phyloP scores from a whole-genome alignment of 2,888 invertebrate genomes.

The Poecilus cupreus region DNA sequence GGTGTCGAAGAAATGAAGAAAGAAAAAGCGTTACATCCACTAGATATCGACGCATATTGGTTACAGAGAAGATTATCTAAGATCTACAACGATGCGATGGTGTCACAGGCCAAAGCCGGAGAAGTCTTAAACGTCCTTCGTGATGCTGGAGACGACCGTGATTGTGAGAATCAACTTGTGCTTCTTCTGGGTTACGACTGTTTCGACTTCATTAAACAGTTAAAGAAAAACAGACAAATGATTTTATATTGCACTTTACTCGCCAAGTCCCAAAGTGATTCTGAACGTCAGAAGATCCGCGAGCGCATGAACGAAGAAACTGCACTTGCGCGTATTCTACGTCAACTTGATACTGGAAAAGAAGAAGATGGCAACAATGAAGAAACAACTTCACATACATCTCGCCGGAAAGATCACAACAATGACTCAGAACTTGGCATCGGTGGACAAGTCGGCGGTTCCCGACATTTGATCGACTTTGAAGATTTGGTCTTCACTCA shows the following conservation, averaged over 20 bases:
- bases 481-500: conserved; percentile 95
- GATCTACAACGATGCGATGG: conserved; percentile 97
- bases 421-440: conserved; percentile 71
- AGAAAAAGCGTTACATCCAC: conserved; percentile 88
- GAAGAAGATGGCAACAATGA: conserved; percentile 77
- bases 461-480: conserved; percentile 87
- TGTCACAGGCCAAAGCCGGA: conserved; percentile 91
- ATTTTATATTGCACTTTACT: conserved; percentile 97
- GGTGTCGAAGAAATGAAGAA: conserved; percentile 85
- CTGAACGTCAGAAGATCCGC: conserved; percentile 89
- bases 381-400: conserved; percentile 68
- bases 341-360: conserved; percentile 92
- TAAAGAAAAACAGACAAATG: conserved; percentile 91
- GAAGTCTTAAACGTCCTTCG: conserved; percentile 92
- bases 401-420: conserved; percentile 70
- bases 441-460: conserved; percentile 81
- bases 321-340: conserved; percentile 87
- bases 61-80: conserved; percentile 94
- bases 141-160: conserved; percentile 95
- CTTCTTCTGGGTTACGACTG: conserved; percentile 95
- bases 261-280: conserved; percentile 95
- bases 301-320: conserved; percentile 93
- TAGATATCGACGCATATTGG: conserved; percentile 99
- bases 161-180: conserved; percentile 97
- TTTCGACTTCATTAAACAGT: conserved; percentile 96